These are phyloP conservation scores for Pseudomyrmex cubaensis DNA, from an alignment of 1,140 invertebrate genomes.

Conservation along the genomic window DNA sequence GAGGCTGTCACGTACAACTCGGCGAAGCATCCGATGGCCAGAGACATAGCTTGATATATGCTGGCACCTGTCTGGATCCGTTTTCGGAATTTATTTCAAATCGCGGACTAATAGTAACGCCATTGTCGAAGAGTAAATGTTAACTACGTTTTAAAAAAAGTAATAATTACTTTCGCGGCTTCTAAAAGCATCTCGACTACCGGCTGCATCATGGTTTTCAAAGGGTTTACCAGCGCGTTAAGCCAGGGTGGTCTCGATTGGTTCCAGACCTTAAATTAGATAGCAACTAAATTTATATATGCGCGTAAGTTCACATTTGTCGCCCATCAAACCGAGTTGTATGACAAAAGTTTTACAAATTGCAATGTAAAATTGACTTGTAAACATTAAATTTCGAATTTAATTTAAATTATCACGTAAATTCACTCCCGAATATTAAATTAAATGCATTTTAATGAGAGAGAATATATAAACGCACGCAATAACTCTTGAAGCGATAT, in stretches of 20 bases:
- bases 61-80: slow-evolving; percentile 88
- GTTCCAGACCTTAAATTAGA: slow-evolving; percentile 88
- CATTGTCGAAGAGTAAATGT: not conserved
- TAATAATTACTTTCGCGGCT: slow-evolving; percentile 83
- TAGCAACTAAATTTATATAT: slow-evolving; percentile 6
- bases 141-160: not conserved
- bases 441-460: slow-evolving; percentile 29
- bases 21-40: slow-evolving; percentile 89
- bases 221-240: slow-evolving; percentile 88
- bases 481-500: slow-evolving; percentile 11
- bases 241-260: slow-evolving; percentile 91
- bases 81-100: not conserved
- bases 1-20: slow-evolving; percentile 89
- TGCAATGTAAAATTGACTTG: not conserved
- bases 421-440: not conserved
- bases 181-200: slow-evolving; percentile 88
- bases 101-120: not conserved
- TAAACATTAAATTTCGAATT: not conserved
- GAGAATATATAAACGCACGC: not conserved
- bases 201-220: slow-evolving; percentile 87
- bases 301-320: no score
- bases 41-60: slow-evolving; percentile 91
- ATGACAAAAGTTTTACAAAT: not conserved
- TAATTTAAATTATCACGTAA: not conserved
- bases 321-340: not conserved